These are phyloP conservation scores for Morpho helenor DNA, from an alignment of 2,888 invertebrate genomes.

Conservation along the genomic window DNA sequence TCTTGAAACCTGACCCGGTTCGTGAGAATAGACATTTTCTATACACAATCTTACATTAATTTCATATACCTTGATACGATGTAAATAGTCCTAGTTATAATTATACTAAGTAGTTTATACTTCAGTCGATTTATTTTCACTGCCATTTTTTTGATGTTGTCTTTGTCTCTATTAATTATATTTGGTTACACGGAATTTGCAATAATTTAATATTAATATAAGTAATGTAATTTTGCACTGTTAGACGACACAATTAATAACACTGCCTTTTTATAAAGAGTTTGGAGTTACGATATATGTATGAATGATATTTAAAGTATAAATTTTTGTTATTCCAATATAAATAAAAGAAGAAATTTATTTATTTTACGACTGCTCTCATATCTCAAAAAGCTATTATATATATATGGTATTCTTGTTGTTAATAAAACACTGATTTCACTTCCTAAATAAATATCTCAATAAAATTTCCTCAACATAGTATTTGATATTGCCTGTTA, in stretches of 20 bases:
- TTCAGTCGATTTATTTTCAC: constrained; percentile 14
- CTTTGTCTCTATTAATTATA: constrained; percentile 7
- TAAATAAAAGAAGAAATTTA: neutral
- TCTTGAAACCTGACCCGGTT: no score
- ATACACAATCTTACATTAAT: no score
- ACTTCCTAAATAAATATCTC: constrained; percentile 11
- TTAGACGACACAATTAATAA: constrained; percentile 5
- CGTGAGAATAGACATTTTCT: no score
- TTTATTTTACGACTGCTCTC: neutral
- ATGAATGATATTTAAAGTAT: no score
- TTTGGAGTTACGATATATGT: constrained; percentile 1
- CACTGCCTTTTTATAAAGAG: constrained; percentile 4
- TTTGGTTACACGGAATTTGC: constrained; percentile 9
- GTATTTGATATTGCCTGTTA: neutral
- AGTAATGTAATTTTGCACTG: constrained; percentile 11
- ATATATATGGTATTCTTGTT: constrained; percentile 1
- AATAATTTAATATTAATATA: constrained; percentile 13
- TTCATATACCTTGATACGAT: constrained; percentile 14
- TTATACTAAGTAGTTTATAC: constrained; percentile 15
- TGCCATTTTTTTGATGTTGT: constrained; percentile 16
- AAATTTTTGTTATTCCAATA: no score
- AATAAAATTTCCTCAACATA: neutral
- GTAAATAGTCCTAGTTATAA: constrained; percentile 22
- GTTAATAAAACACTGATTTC: constrained; percentile 10
- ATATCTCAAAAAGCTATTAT: neutral